Base-by-base conservation (phyloP, 2,797 vertebrate genomes). In the Pangasius macronema region DNA sequence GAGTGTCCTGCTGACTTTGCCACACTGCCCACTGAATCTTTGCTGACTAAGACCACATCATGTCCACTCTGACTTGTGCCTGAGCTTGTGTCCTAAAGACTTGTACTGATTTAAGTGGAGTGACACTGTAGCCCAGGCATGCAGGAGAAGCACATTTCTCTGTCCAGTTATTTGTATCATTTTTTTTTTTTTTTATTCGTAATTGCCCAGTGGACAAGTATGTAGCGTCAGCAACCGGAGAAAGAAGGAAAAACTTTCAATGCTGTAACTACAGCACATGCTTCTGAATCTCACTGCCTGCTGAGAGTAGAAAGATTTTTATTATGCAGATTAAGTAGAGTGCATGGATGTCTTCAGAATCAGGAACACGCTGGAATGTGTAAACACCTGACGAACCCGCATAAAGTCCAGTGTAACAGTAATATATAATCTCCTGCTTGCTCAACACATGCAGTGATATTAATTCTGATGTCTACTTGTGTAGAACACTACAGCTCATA, bases 1-100 rank as follows among this genome's bases (percentile, higher is more conserved):
- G 55, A 72, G 42, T 0, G 16, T 87, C 83, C 81, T 65, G 59
- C 76, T 87, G 87, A 89, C 82, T 84, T 88, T 79, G 87, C 79
- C 88, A 86, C 63, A 22, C 77, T 11, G 42, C 83, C 24, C 16
- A 13, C 57, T 51, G 55, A 65, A 68, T 55, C 77, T 72, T 68
- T 83, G 84, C 76, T 85, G 87, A 84, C 84, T 84, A 63, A 59
- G 53, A 49, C 18, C 46, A 82, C 83, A 67, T 16, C 53, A 61
- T 82, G 83, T 82, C 85, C 68, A 53, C 75, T 61, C 49, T n/a
- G 42, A 57, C 59, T 68, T 70, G 49, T 80, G 81, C 27, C 57
- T 46, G 20, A 20, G 39, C 24, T 53, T 36, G 81, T 63, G 63
- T 81, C 46, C 73, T 55, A 18, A 30, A 51, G 53, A 68, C 67